Base-by-base conservation (phyloP, 2,888 invertebrate species). In the Julus scandinavius region DNA sequence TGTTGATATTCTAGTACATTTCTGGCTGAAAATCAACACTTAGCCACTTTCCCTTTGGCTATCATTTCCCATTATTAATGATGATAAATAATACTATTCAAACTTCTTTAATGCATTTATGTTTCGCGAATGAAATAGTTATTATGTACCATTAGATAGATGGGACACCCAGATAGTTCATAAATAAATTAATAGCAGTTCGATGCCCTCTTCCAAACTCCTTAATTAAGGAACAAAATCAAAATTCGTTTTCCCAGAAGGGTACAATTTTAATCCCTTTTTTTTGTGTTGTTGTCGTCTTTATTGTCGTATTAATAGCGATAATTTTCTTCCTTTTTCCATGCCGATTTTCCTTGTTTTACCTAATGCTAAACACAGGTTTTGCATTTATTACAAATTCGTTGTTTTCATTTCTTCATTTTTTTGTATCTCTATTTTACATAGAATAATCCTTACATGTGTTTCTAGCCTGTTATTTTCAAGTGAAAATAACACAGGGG, bases 401-500 rank as follows among this genome's bases (percentile, higher is more conserved):
- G 80, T 80, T 80, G 80, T 80, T 80, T 80, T 80, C 80, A 38
- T 38, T 80, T 80, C 15, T 85, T 17, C n/a, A 15, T 85, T 40
- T 85, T 85, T 40, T 29, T 72, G 7, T 1, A 11, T 85, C 85
- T 85, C 49, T 2, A 72, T 72, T 41, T 20, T 45, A 85, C n/a
- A 85, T 80, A 38, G 13, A 29, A 80, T 80, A 80, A 40, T 80
- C 80, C 38, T 15, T 80, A 7, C 38, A 29, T 40, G 38, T 38
- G 80, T 38, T 80, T 80, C 20, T 17, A 49, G 20, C 20, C 45
- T 49, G 4, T 85, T 85, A 50, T 85, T 85, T 85, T 13, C 45
- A 85, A 49, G 50, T 49, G 85, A 85, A 85, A 45, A 85, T 85
- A 85, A 85, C 45, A 85, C 85, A 20, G 85, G 45, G 85, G 85